Percentiles rank a stretch among this genome's conserved stretches.
phyloP scores from a whole-genome alignment of 2,113 vertebrate genomes.

The Pseudopipra pipra region DNA sequence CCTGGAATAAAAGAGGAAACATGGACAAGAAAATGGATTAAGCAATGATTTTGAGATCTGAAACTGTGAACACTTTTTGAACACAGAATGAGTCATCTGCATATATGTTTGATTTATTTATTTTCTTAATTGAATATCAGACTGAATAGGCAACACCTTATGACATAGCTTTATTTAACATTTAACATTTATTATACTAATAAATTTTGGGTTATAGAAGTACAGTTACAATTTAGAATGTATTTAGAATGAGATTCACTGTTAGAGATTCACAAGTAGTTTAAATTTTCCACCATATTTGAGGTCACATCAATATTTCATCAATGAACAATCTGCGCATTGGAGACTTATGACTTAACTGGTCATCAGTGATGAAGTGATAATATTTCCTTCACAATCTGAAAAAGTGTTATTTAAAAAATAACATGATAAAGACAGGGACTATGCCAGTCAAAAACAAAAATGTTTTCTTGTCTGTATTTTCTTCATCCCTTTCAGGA shows the following conservation, averaged over 20 bases:
- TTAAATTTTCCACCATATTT: constrained; percentile 54
- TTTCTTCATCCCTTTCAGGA: constrained; percentile 7
- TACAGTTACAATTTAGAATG: neutral
- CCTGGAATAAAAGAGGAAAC: constrained; percentile 57
- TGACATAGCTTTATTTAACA: constrained; percentile 31
- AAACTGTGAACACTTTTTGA: constrained; percentile 69
- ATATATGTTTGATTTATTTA: constrained; percentile 60
- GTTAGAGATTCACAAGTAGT: neutral
- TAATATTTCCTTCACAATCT: constrained; percentile 54
- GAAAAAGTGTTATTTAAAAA: constrained; percentile 56
- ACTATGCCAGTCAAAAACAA: constrained; percentile 42
- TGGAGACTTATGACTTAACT: constrained; percentile 53
- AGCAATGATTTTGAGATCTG: constrained; percentile 54
- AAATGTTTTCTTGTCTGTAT: constrained; percentile 40
- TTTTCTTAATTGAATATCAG: constrained; percentile 62
- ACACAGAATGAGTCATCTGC: constrained; percentile 48
- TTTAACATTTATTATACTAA: neutral
- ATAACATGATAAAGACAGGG: constrained; percentile 2
- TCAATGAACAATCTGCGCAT: constrained; percentile 52
- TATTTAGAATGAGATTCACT: constrained; percentile 26
- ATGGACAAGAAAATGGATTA: constrained; percentile 59
- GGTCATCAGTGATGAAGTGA: constrained; percentile 59
- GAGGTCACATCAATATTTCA: constrained; percentile 65
- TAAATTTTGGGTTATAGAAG: constrained; percentile 36
- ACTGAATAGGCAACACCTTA: constrained; percentile 31